A percentile compares a stretch with the other conserved stretches of the same genome.
phyloP scores from a whole-genome alignment of 2,113 vertebrate species.

The Pristiophorus japonicus region DNA sequence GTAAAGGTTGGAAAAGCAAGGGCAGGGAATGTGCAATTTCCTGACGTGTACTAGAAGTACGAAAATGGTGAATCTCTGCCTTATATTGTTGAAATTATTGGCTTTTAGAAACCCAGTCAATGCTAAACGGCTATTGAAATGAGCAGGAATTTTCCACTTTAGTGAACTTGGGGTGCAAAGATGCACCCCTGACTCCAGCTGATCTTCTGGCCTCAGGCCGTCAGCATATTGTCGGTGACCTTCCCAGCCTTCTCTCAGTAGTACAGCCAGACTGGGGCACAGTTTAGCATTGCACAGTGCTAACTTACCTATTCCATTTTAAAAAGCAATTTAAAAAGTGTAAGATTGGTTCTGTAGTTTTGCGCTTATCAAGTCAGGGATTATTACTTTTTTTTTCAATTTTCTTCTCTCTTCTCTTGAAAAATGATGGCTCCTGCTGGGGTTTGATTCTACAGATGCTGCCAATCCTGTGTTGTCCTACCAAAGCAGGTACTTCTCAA shows the following conservation, averaged over 20 bases:
- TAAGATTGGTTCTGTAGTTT: background rate
- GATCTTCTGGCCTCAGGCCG: background rate
- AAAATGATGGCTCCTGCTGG: background rate
- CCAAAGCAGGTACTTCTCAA: background rate
- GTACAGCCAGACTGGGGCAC: too few relatives aligned
- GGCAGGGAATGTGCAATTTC: too few relatives aligned
- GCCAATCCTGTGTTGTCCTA: too few relatives aligned
- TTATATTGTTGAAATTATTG: background rate
- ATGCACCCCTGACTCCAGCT: background rate
- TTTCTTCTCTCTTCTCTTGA: background rate
- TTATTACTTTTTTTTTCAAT: background rate
- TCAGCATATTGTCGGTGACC: background rate
- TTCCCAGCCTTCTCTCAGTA: background rate
- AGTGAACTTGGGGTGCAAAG: background rate
- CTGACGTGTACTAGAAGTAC: background rate
- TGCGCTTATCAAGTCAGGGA: background rate
- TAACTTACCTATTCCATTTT: background rate
- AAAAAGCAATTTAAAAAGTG: background rate
- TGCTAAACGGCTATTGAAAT: background rate
- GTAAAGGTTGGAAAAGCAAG: background rate
- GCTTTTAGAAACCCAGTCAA: background rate
- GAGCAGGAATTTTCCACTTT: background rate
- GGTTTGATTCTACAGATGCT: background rate
- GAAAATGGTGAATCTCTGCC: background rate
- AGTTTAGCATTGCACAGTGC: background rate